A percentile compares a stretch with the other conserved stretches of the same genome.
Evolutionary conservation across 2,888 invertebrate genomes (phyloP).

Genomic region (Melieria omissa): DNA sequence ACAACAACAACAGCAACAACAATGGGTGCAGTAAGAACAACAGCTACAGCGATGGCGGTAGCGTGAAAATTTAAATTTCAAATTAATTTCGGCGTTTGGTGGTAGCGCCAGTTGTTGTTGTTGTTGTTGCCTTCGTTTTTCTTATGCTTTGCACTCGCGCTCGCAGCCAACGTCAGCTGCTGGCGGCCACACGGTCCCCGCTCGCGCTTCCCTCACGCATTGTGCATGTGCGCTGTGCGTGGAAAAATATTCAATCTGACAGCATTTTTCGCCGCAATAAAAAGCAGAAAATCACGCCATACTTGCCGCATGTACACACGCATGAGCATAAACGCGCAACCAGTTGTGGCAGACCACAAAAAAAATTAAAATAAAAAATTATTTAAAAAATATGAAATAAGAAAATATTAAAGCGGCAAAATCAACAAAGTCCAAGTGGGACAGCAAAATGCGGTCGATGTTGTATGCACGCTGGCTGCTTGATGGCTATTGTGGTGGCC

Average conservation of each 20-base stretch:
- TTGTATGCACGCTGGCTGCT: not conserved
- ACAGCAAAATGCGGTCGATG: not conserved
- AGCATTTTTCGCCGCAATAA: constrained; percentile 9
- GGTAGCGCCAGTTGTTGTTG: not conserved
- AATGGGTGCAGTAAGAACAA: no score
- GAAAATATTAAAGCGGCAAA: not conserved
- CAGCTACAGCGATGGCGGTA: not conserved
- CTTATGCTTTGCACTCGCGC: no score
- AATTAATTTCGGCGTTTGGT: constrained; percentile 29
- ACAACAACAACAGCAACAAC: no score
- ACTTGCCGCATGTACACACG: no score
- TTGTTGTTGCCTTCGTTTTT: constrained; percentile 11
- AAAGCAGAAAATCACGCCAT: constrained; percentile 17
- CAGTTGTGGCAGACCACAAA: not conserved
- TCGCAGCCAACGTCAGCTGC: no score
- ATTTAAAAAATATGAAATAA: not conserved
- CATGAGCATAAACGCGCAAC: no score
- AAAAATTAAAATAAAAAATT: not conserved
- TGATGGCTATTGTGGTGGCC: not conserved
- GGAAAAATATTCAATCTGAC: constrained; percentile 25
- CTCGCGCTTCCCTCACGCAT: not conserved
- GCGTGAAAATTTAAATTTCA: constrained; percentile 32
- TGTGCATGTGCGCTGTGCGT: constrained; percentile 4
- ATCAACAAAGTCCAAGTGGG: no score
- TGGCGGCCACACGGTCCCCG: not conserved